Conservation (phyloP, 2,113 vertebrate genomes). For the Hippolais icterina region DNA sequence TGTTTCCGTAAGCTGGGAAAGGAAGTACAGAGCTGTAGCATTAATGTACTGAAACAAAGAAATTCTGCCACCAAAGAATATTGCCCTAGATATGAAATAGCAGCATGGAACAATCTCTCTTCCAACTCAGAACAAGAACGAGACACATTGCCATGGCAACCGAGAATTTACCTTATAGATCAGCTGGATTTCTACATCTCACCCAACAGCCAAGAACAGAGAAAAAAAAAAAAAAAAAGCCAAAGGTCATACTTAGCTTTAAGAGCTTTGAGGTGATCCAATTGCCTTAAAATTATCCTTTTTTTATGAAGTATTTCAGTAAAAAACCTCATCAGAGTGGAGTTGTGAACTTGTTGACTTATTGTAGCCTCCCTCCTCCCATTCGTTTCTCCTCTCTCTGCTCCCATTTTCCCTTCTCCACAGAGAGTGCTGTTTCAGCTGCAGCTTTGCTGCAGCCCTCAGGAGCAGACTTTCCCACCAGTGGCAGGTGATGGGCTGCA, state of each 20-base stretch:
- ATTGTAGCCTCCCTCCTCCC: background rate
- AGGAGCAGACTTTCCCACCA: background rate
- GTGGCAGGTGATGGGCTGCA: background rate
- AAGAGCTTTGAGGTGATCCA: background rate
- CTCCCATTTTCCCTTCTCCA: background rate
- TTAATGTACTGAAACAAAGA: slow-evolving; percentile 11
- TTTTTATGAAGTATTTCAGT: background rate
- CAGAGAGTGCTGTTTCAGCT: background rate
- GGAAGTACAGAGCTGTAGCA: background rate
- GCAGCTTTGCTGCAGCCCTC: background rate
- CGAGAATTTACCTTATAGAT: slow-evolving; percentile 21
- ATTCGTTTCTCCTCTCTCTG: background rate
- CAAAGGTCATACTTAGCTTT: background rate
- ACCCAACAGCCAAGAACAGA: background rate
- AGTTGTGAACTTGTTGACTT: background rate
- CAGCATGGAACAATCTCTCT: background rate
- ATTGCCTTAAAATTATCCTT: slow-evolving; percentile 1
- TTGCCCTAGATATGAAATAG: background rate
- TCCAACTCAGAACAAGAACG: background rate
- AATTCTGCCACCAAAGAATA: slow-evolving; percentile 30
- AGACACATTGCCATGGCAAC: slow-evolving; percentile 19
- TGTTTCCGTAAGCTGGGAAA: slow-evolving; percentile 18
- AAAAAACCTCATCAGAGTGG: background rate
- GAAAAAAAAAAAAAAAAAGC: background rate
- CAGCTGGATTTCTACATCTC: slow-evolving; percentile 17